Evolutionary conservation across 2,113 vertebrate species (phyloP).

Genomic region (Brachyhypopomus gauderio): DNA sequence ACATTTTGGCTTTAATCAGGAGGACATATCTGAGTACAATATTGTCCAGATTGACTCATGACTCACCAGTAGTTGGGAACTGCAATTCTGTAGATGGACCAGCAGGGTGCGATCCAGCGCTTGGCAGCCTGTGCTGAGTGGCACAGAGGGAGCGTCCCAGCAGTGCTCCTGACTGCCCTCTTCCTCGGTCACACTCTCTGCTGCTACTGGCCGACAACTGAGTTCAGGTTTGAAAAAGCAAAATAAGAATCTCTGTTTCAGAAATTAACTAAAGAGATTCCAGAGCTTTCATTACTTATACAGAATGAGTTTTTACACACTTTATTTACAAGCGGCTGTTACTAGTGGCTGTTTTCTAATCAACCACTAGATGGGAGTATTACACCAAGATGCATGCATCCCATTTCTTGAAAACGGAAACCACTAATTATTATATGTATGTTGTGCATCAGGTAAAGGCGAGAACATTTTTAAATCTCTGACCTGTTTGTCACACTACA

Average conservation of each 20-base stretch:
- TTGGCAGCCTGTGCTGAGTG: slow-evolving; percentile 82
- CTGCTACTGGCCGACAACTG: slow-evolving; percentile 23
- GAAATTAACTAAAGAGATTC: background rate
- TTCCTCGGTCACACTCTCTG: slow-evolving; percentile 45
- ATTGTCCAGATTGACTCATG: slow-evolving; percentile 56
- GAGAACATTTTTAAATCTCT: slow-evolving; percentile 29
- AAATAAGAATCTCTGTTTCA: background rate
- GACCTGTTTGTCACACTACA: slow-evolving; percentile 57
- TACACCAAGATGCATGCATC: background rate
- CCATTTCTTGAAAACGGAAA: background rate
- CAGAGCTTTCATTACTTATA: background rate
- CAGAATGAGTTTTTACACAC: background rate
- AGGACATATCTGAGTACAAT: background rate
- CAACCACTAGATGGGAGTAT: slow-evolving; percentile 45
- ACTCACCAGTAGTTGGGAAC: slow-evolving; percentile 86
- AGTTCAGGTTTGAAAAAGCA: background rate
- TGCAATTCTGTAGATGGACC: slow-evolving; percentile 87
- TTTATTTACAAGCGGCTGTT: background rate
- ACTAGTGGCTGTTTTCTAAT: too few species aligned
- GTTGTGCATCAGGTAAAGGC: background rate
- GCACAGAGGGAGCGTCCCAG: slow-evolving; percentile 70
- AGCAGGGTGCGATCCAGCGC: slow-evolving; percentile 83
- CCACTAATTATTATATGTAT: background rate
- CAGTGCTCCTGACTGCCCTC: slow-evolving; percentile 56
- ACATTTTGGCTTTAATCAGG: too few species aligned